Evolutionary conservation across 2,113 vertebrate genomes (phyloP), one percentile per base, ranked within the genome.

Genomic region (Anthoscopus minutus): DNA sequence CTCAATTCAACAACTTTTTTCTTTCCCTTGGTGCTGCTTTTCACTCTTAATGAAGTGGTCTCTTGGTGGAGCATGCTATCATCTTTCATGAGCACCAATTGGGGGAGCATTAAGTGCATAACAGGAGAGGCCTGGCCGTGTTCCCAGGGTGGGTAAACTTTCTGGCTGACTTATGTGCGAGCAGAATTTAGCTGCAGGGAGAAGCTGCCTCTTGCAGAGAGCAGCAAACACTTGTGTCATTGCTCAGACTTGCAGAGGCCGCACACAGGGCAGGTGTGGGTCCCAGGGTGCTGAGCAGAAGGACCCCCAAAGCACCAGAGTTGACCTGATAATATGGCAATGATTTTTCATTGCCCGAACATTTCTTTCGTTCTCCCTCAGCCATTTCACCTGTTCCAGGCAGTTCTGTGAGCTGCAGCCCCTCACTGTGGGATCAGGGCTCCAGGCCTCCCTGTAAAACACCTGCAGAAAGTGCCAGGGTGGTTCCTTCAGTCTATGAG

Each of bases 201-300:
- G 22, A 35, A 81, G 22, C 30, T 76, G n/a, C 24, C 23, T 74
- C n/a, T 53, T 37, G 71, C 40, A 81, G 54, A 80, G 57, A 92
- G 18, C 61, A 85, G 58, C n/a, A 79, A 60, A 38, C 4, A 4
- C 21, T 84, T 14, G 1, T 64, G 40, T 40, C 27, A 23, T 37
- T 3, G 5, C 40, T 67, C 69, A 69, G 56, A 17, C 33, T 37
- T 22, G 33, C n/a, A 37, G 40, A 7, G 24, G n/a, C 70, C 48
- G 33, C 44, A 42, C 10, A 1, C 1, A 6, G 51, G 23, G 47
- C 37, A 72, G 1, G 0, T 47, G 23, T 60, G 19, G n/a, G 45
- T 30, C 13, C n/a, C 37, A 48, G 11, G 21, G 4, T 0, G 1
- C 2, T 48, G 12, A 65, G 42, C 0, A 1, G 35, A 78, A 15